Conservation (phyloP, 1,140 invertebrate species). For the Arion vulgaris region DNA sequence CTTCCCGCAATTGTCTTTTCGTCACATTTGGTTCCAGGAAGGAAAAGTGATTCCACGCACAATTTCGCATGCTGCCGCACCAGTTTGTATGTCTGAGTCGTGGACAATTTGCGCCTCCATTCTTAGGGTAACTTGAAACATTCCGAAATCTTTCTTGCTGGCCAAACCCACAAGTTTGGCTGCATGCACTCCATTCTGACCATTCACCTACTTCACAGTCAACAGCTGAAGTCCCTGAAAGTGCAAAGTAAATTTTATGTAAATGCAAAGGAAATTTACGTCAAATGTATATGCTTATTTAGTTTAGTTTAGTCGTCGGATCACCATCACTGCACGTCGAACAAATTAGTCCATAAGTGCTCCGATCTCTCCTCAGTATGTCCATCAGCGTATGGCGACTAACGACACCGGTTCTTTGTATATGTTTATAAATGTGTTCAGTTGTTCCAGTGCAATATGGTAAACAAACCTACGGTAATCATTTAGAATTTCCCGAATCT, state of each 20-base stretch:
- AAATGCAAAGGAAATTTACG: neutral
- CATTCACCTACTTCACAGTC: conserved; percentile 52
- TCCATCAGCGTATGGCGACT: too few species aligned
- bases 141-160: conserved; percentile 37
- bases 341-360: too few species aligned
- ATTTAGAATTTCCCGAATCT: neutral
- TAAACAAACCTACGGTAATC: neutral
- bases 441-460: neutral
- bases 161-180: conserved; percentile 56
- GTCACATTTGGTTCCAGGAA: neutral
- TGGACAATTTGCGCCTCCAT: conserved; percentile 46
- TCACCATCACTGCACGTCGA: too few species aligned
- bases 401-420: too few species aligned
- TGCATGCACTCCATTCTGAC: conserved; percentile 56
- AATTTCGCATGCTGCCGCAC: conserved; percentile 51
- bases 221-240: neutral
- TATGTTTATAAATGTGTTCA: neutral
- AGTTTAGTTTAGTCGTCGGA: too few species aligned
- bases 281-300: neutral
- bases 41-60: conserved; percentile 44
- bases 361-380: too few species aligned
- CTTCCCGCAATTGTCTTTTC: neutral
- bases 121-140: conserved; percentile 34
- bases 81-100: conserved; percentile 30
- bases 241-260: neutral